Evolutionary conservation across 2,113 vertebrate genomes (phyloP).

Genomic region (Pycnonotus jocosus): DNA sequence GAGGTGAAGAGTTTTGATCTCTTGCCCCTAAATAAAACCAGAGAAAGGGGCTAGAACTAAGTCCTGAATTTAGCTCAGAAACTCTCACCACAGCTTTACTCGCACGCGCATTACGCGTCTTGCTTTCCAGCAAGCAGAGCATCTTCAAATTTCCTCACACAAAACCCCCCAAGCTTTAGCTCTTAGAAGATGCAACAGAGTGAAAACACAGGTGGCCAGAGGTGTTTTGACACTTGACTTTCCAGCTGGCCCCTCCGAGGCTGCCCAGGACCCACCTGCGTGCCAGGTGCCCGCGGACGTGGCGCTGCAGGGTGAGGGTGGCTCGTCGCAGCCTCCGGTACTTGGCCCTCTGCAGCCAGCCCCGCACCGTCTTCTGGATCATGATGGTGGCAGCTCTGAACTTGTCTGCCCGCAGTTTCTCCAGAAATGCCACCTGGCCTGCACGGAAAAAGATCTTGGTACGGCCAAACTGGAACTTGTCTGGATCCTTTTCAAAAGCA

Average conservation of each 20-base stretch:
- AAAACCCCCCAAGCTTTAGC: neutral
- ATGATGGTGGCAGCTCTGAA: constrained; percentile 90
- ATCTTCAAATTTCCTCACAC: rapidly evolving
- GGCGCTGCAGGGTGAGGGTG: constrained; percentile 78
- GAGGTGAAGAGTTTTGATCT: neutral
- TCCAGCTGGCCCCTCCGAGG: neutral
- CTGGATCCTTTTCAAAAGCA: constrained; percentile 80
- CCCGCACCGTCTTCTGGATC: constrained; percentile 92
- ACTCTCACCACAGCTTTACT: too few relatives aligned
- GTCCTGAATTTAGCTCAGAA: neutral
- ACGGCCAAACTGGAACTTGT: constrained; percentile 95
- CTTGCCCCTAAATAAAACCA: neutral
- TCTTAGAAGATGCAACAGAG: rapidly evolving
- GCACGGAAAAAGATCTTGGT: constrained; percentile 98
- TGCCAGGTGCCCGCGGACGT: constrained; percentile 80
- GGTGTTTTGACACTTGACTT: rapidly evolving
- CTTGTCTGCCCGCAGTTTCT: constrained; percentile 89
- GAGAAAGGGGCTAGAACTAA: neutral
- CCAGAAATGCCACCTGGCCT: constrained; percentile 95
- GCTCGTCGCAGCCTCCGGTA: constrained; percentile 77
- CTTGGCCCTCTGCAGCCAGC: constrained; percentile 87
- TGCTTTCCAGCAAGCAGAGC: neutral
- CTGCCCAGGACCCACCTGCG: constrained; percentile 78
- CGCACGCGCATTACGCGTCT: rapidly evolving
- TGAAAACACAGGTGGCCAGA: neutral